phyloP scores from a whole-genome alignment of 2,113 vertebrate species.

The Mystacornis crossleyi region DNA sequence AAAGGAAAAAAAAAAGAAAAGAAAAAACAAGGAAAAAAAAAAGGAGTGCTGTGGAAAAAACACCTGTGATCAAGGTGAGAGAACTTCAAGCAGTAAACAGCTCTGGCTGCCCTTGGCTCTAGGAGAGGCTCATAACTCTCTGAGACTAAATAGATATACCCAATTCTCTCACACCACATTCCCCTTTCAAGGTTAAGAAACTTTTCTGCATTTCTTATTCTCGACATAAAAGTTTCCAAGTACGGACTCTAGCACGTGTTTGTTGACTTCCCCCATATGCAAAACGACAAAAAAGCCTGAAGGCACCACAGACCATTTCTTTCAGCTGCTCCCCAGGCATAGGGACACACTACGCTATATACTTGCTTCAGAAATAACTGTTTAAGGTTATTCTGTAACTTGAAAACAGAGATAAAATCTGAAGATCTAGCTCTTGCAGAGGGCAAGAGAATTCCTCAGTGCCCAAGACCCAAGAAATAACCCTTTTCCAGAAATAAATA shows the following conservation, averaged over 20 bases:
- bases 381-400: not conserved
- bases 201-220: not conserved
- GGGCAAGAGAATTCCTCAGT: not conserved
- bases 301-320: not conserved
- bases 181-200: not conserved
- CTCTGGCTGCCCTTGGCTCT: not conserved
- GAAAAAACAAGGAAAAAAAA: too few relatives aligned
- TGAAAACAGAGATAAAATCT: not conserved
- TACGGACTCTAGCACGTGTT: rapidly evolving
- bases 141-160: not conserved
- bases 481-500: not conserved
- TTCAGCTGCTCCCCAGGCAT: not conserved
- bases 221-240: not conserved
- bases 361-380: not conserved
- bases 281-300: not conserved
- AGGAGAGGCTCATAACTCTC: not conserved
- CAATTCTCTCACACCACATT: not conserved
- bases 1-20: rapidly evolving
- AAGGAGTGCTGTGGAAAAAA: not conserved
- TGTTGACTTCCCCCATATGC: rapidly evolving
- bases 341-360: rapidly evolving
- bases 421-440: not conserved
- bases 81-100: not conserved
- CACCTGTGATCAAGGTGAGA: not conserved
- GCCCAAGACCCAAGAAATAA: not conserved